A percentile compares a stretch with the other conserved stretches of the same genome.
Evolutionary conservation across 30 jellyfish, hydroid and myxozoan species (phyloP).

Genomic region (Pelagia noctiluca): DNA sequence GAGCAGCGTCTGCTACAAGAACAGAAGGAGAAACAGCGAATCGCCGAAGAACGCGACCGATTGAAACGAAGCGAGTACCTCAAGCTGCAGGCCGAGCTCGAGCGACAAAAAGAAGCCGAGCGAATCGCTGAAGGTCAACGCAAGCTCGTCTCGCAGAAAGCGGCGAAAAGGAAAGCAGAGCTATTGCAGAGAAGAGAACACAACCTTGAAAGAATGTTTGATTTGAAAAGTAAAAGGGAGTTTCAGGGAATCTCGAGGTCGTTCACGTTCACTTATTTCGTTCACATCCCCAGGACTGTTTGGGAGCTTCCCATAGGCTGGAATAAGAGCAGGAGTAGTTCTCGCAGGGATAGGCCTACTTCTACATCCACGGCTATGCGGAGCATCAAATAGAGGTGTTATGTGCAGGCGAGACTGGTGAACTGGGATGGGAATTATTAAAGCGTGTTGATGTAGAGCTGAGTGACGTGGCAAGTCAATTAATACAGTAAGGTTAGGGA

Average conservation of each 20-base stretch:
- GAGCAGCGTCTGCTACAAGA: constrained; percentile 48
- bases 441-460: too few relatives aligned
- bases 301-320: constrained; percentile 93
- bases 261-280: constrained; percentile 74
- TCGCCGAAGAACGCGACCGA: constrained; percentile 71
- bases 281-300: constrained; percentile 77
- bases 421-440: too few relatives aligned
- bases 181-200: constrained; percentile 61
- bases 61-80: constrained; percentile 54
- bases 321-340: constrained; percentile 50
- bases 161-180: constrained; percentile 60
- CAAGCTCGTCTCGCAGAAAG: constrained; percentile 31
- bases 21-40: constrained; percentile 47
- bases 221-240: constrained; percentile 41
- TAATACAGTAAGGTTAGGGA: too few relatives aligned
- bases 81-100: constrained; percentile 67
- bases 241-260: constrained; percentile 66
- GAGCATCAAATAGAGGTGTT: constrained; percentile 36
- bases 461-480: too few relatives aligned
- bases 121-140: constrained; percentile 58
- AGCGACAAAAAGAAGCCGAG: constrained; percentile 67
- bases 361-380: constrained; percentile 22
- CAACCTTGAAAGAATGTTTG: constrained; percentile 59
- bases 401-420: too few relatives aligned
- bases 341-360: constrained; percentile 53